Evolutionary conservation across 1,140 invertebrate genomes (phyloP).

Genomic region (Arion vulgaris): DNA sequence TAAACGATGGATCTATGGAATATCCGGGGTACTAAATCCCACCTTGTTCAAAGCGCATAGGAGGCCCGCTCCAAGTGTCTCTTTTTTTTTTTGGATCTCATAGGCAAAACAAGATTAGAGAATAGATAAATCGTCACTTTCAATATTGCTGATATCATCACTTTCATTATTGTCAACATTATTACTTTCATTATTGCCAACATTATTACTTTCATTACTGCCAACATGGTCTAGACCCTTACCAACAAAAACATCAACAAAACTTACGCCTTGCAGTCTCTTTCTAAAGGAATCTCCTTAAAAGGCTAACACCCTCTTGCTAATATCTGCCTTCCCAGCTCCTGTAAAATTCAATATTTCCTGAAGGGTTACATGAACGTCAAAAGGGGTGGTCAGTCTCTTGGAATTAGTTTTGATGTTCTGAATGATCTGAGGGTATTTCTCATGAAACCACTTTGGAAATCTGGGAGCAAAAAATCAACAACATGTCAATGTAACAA

Average conservation of each 20-base stretch:
- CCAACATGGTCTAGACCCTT: slow-evolving; percentile 73
- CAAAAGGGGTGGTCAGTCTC: slow-evolving; percentile 73
- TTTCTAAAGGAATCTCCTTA: slow-evolving; percentile 74
- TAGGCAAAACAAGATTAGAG: no score
- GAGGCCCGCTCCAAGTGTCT: no score
- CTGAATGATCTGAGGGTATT: slow-evolving; percentile 78
- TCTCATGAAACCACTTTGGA: slow-evolving; percentile 80
- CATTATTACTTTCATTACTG: no score
- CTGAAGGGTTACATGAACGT: slow-evolving; percentile 72
- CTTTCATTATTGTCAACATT: no score
- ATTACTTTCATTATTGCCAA: no score
- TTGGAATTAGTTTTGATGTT: slow-evolving; percentile 80
- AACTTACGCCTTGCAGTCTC: slow-evolving; percentile 78
- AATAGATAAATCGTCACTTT: no score
- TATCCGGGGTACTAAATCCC: no score
- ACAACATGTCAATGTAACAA: not conserved
- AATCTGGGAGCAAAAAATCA: slow-evolving; percentile 75
- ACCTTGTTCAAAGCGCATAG: no score
- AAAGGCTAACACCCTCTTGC: slow-evolving; percentile 81
- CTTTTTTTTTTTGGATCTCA: no score
- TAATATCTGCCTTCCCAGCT: slow-evolving; percentile 76
- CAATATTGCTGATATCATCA: no score
- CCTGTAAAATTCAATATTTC: slow-evolving; percentile 76
- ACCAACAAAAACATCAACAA: slow-evolving; percentile 56
- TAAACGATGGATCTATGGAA: no score